These are phyloP conservation scores for Chloropsis cyanopogon DNA, from an alignment of 2,113 vertebrate genomes.

Conservation along the genomic window DNA sequence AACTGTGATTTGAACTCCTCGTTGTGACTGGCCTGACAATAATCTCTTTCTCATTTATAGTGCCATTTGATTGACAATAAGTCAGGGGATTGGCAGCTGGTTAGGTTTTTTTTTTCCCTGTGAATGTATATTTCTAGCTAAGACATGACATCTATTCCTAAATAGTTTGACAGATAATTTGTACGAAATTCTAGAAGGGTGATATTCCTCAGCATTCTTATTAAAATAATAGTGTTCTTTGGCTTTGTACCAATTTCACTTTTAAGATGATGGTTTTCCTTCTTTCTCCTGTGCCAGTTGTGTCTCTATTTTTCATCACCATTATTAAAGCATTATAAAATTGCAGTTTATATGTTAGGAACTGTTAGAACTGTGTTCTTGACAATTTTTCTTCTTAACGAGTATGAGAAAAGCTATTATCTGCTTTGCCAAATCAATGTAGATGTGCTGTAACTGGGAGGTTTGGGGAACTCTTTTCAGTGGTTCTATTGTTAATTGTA, in stretches of 20 bases:
- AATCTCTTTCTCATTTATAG: neutral
- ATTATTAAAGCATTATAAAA: neutral
- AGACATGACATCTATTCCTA: neutral
- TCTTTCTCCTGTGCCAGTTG: neutral
- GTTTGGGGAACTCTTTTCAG: neutral
- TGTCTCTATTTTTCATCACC: neutral
- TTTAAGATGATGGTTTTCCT: neutral
- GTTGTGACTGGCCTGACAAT: conserved; percentile 28
- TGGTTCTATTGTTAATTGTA: neutral
- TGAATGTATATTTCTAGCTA: conserved; percentile 7
- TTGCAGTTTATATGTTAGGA: neutral
- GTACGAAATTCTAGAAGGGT: neutral
- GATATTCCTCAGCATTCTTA: neutral
- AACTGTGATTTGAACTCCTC: neutral
- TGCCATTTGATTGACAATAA: conserved; percentile 26
- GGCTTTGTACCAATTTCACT: neutral
- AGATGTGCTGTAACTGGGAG: neutral
- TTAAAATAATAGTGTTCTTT: neutral
- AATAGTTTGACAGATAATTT: neutral
- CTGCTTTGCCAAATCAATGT: neutral
- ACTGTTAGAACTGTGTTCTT: neutral
- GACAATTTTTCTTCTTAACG: neutral
- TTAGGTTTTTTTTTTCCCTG: neutral
- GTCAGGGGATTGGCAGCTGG: conserved; percentile 17
- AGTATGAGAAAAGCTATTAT: neutral